These are phyloP conservation scores for Pomatostomus ruficeps DNA, from an alignment of 2,113 vertebrate genomes.

Conservation along the genomic window DNA sequence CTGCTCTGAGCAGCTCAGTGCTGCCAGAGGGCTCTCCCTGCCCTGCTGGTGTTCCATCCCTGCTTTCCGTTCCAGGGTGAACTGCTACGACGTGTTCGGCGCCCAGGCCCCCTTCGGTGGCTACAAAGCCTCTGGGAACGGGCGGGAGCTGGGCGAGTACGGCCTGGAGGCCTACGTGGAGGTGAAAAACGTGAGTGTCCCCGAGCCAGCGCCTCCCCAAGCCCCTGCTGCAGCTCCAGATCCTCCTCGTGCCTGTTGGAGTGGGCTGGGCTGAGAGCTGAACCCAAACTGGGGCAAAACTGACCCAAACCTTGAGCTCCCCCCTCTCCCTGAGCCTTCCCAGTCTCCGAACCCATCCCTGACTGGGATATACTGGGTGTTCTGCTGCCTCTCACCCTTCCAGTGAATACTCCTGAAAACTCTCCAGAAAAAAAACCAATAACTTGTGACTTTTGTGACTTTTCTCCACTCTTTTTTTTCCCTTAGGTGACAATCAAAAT, in stretches of 20 bases:
- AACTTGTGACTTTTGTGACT: neutral
- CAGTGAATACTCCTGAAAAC: neutral
- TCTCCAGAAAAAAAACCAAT: neutral
- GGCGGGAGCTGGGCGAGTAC: slow-evolving; percentile 90
- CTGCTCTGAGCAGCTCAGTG: neutral
- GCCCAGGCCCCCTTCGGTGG: slow-evolving; percentile 92
- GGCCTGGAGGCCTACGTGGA: slow-evolving; percentile 89
- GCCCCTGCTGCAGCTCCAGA: neutral
- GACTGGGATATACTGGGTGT: neutral
- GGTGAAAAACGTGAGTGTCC: slow-evolving; percentile 87
- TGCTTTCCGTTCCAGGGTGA: slow-evolving; percentile 78
- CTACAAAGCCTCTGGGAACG: slow-evolving; percentile 90
- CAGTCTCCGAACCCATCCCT: neutral
- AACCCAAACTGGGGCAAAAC: neutral
- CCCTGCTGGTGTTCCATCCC: neutral
- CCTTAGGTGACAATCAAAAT: slow-evolving; percentile 85
- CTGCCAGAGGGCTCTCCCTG: neutral
- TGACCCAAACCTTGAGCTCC: neutral
- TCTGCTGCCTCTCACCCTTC: neutral
- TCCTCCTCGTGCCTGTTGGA: neutral
- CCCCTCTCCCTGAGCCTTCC: neutral
- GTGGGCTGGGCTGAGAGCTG: neutral
- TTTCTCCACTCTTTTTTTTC: neutral
- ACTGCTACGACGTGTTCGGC: slow-evolving; percentile 92
- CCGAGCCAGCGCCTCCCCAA: accelerated